Evolutionary conservation across 2,113 vertebrate genomes (phyloP).

Genomic region (Aldabrachelys gigantea): DNA sequence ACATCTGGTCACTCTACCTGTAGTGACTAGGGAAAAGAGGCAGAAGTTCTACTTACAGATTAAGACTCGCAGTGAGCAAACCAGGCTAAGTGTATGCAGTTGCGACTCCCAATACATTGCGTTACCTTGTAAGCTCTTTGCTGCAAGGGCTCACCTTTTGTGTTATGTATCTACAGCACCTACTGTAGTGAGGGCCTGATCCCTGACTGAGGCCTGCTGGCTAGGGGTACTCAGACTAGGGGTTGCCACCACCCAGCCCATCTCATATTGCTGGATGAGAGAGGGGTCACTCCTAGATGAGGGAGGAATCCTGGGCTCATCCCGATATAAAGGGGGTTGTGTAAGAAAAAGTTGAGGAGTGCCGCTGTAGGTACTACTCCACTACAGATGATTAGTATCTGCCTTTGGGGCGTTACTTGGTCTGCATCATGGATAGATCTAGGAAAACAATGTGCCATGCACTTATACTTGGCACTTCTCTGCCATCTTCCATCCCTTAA

Average conservation of each 20-base stretch:
- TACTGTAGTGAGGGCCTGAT: not conserved
- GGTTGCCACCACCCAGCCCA: not conserved
- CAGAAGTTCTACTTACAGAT: too few species aligned
- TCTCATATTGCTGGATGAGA: not conserved
- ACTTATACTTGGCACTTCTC: accelerated
- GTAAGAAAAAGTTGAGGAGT: not conserved
- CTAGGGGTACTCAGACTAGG: not conserved
- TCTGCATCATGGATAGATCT: not conserved
- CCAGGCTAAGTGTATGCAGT: not conserved
- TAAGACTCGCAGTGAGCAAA: not conserved
- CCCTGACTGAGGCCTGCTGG: not conserved
- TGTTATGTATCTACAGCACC: not conserved
- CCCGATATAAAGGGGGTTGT: not conserved
- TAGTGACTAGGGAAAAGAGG: not conserved
- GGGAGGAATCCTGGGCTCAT: not conserved
- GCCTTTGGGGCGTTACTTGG: accelerated
- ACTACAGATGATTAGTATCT: not conserved
- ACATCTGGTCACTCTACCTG: too few species aligned
- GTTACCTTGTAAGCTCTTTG: not conserved
- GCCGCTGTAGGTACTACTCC: not conserved
- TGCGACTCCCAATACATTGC: accelerated
- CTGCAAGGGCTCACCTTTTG: not conserved
- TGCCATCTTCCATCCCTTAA: not conserved
- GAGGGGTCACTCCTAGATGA: not conserved
- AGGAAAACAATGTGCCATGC: too few species aligned